These are phyloP conservation scores for Neocrepidodera transversa DNA, from an alignment of 2,888 invertebrate species.

Conservation along the genomic window DNA sequence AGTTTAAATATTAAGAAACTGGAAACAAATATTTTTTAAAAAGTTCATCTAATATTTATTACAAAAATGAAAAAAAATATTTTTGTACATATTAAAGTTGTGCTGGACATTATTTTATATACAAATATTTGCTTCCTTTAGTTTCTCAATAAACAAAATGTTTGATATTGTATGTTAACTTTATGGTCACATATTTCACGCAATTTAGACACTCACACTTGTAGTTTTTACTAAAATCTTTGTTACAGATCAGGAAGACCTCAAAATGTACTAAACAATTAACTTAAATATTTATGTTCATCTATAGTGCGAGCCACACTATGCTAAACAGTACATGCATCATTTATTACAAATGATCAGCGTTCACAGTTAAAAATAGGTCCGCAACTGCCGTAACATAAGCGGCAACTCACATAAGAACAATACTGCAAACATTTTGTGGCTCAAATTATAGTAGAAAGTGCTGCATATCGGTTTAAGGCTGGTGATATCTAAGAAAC, in stretches of 20 bases:
- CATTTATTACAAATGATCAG: too few species aligned
- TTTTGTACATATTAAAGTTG: neutral
- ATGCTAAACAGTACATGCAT: too few species aligned
- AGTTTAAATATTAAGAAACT: slow-evolving; percentile 16
- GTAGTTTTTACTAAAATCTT: slow-evolving; percentile 14
- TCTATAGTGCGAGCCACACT: too few species aligned
- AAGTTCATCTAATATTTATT: neutral
- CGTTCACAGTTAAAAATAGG: too few species aligned
- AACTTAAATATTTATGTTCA: too few species aligned
- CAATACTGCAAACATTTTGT: too few species aligned
- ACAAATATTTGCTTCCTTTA: slow-evolving; percentile 7
- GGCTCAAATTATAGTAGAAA: too few species aligned
- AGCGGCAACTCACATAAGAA: too few species aligned
- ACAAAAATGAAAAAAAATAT: neutral
- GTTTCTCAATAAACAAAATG: slow-evolving; percentile 20
- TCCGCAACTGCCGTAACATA: too few species aligned
- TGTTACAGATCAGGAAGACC: slow-evolving; percentile 18
- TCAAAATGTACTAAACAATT: too few species aligned
- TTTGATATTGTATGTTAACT: slow-evolving; percentile 21
- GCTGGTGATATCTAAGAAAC: too few species aligned
- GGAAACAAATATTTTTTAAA: slow-evolving; percentile 10
- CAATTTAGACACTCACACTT: slow-evolving; percentile 19
- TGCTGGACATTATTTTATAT: neutral
- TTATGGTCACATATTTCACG: slow-evolving; percentile 19
- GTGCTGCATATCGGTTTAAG: too few species aligned